Base-by-base conservation (phyloP, 2,888 invertebrate species). In the Drosophila buzzatii region DNA sequence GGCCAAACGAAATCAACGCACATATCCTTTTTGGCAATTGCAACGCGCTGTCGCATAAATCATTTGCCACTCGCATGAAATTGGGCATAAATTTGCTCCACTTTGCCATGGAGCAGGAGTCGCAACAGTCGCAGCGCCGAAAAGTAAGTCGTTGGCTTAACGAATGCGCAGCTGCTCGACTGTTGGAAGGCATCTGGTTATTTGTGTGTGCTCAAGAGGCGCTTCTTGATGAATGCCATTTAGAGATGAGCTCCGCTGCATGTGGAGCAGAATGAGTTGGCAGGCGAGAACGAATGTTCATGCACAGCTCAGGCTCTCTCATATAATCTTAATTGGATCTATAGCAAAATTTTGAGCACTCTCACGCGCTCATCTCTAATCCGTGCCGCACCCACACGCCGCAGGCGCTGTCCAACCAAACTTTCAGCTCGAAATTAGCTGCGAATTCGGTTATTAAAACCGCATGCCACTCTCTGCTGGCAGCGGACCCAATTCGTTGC, bases 21-120 rank as follows among this genome's bases (percentile, higher is more conserved):
- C 79, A 89, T 84, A 86, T 87, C 86, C 90, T 87, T 87, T 87
- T 87, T 88, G 86, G 90, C 90, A 87, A 87, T 87, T 90, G 86
- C 90, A 87, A 82, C 79, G 77, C 70, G 77, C 84, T 90, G 86
- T 86, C 90, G 86, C 86, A 87, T 87, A 87, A 87, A 87, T 87
- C 86, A 87, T 88, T 89, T 80, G 84, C 81, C 79, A 88, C 84
- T 89, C 90, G 89, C 81, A 90, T 89, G 84, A 86, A 90, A 87
- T 87, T 87, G 86, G 84, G 90, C 86, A 87, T 87, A 87, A 87
- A 87, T 87, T 87, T 87, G 86, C 89, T 86, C 86, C 86, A 87
- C 90, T 87, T 87, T 86, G 85, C 53, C 37, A 31, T 39, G 52
- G 37, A 44, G 31, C 39, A 56, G 49, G 37, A 27, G 27, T 27